Conservation (phyloP, 2,113 vertebrate genomes). For the Mustela nigripes region DNA sequence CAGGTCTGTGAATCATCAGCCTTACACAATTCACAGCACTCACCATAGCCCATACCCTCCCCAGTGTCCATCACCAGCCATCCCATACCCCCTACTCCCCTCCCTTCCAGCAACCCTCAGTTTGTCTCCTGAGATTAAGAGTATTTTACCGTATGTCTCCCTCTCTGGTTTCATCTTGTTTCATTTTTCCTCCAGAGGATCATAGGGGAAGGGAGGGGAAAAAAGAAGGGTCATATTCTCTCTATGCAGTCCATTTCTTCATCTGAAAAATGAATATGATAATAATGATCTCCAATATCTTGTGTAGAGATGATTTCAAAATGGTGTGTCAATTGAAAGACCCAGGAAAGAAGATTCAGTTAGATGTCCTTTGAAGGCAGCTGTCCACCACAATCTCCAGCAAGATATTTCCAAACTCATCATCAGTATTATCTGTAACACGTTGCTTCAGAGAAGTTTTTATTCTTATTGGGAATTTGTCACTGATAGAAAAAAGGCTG, state of each 20-base stretch:
- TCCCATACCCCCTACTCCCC: too few species aligned
- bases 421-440: background rate
- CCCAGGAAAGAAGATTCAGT: background rate
- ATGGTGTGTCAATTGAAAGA: background rate
- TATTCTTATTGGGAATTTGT: background rate
- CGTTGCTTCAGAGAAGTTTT: background rate
- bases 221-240: background rate
- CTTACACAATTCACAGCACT: too few species aligned
- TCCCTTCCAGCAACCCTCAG: too few species aligned
- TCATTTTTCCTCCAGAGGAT: too few species aligned
- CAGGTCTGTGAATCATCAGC: too few species aligned
- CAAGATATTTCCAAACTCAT: background rate
- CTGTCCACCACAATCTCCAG: background rate
- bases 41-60: too few species aligned
- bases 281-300: background rate
- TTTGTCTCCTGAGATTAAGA: too few species aligned
- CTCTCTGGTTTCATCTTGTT: too few species aligned
- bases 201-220: too few species aligned
- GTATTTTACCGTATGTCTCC: too few species aligned
- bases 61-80: too few species aligned
- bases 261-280: background rate
- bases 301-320: background rate
- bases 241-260: background rate
- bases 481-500: background rate
- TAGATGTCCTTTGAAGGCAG: background rate